Percentiles rank a stretch among this genome's conserved stretches.
Conservation (phyloP, 2,113 vertebrate species). For the Sander vitreus region DNA sequence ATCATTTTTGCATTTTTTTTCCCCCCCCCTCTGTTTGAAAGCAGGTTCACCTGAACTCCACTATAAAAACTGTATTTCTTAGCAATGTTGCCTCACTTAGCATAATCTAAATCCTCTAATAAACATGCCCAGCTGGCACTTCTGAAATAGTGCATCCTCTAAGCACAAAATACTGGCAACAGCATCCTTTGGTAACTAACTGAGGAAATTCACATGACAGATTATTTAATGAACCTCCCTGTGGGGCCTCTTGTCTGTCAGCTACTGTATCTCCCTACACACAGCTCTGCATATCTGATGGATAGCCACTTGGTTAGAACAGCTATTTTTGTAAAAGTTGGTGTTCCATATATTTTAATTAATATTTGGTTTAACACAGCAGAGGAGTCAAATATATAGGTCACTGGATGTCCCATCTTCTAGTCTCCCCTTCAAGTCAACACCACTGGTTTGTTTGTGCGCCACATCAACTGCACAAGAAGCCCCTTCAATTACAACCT, state of each 20-base stretch:
- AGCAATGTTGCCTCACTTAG: constrained; percentile 9
- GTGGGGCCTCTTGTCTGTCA: constrained; percentile 48
- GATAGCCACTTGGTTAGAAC: constrained; percentile 25
- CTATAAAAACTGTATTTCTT: constrained; percentile 30
- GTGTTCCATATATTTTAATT: constrained; percentile 57
- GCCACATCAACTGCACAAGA: constrained; percentile 32
- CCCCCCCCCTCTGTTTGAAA: constrained; percentile 10
- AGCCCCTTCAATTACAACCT: constrained; percentile 55
- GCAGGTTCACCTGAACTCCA: constrained; percentile 8
- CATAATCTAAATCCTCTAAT: constrained; percentile 40
- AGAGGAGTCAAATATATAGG: constrained; percentile 37
- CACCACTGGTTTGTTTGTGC: constrained; percentile 44
- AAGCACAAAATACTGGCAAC: constrained; percentile 41
- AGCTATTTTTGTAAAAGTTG: constrained; percentile 52
- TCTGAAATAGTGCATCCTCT: constrained; percentile 50
- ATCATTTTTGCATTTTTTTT: not conserved
- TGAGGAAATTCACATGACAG: constrained; percentile 62
- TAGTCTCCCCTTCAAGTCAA: constrained; percentile 18
- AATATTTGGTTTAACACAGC: constrained; percentile 38
- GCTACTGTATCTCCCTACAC: constrained; percentile 22
- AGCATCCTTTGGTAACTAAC: constrained; percentile 40
- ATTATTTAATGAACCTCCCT: constrained; percentile 65
- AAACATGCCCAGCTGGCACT: constrained; percentile 51
- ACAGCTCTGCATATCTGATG: constrained; percentile 39
- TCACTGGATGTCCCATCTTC: constrained; percentile 14